Base-by-base conservation (phyloP, 2,113 vertebrate species). In the Grallaria varia region DNA sequence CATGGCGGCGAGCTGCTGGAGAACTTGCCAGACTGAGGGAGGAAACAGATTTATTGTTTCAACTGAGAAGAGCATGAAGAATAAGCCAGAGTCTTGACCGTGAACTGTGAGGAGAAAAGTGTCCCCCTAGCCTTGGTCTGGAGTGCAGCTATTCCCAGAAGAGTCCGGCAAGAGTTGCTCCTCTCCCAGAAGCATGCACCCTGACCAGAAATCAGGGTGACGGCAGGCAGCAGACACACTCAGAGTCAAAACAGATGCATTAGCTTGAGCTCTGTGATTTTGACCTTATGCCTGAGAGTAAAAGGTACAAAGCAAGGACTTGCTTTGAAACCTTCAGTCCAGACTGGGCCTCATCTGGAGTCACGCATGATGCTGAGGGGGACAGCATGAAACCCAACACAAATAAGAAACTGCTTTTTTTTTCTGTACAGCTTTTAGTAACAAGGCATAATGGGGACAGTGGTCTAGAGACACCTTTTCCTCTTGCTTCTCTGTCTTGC, bases 1-100 rank as follows among this genome's bases (percentile, higher is more conserved):
- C 97, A 91, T 2, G 97, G 97, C 0, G 98, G 91, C 0, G 98
- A 96, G 67, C 96, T 96, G 35, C 98, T 96, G 59, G 98, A 98
- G 96, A 99, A 99, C 96, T 99, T 99, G 90, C 99, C 99, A 0
- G 98, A 98, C 99, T 99, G 97, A 1, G 20, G 94, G 72, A 94
- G 20, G 81, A 93, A 95, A 81, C 0, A 2, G 22, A 55, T 66
- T 71, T 50, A 39, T 77, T 83, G 14, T 80, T 87, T 90, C 56
- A 94, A 53, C 18, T 25, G 44, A 14, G 66, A 85, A 50, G 4
- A 62, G 21, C 33, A 64, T 0, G 7, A 22, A 64, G 28, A 87
- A 89, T 0, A 59, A 35, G 66, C 14, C 12, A 74, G 37, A 28
- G 21, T 23, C 55, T 52, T 0, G 1, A 58, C 8, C 3, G 16